These are phyloP conservation scores for Coremacera marginata DNA, from an alignment of 2,888 invertebrate species.

Conservation along the genomic window DNA sequence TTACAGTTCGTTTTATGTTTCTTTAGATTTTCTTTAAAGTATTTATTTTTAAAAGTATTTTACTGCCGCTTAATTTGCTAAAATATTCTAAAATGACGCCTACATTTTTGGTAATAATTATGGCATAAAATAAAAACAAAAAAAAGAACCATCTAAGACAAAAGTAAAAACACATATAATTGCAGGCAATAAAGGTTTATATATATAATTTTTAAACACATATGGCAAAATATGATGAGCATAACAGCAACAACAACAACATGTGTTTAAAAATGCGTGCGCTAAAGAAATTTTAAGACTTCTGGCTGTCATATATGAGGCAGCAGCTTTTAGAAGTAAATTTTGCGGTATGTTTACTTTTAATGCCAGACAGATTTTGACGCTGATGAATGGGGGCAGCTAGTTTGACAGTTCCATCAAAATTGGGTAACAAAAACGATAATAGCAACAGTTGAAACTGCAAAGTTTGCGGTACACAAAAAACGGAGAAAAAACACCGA, in stretches of 20 bases:
- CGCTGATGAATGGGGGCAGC: slow-evolving; percentile 16
- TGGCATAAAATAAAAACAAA: too few relatives aligned
- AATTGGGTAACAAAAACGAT: not conserved
- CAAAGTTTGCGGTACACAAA: not conserved
- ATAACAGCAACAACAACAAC: not conserved
- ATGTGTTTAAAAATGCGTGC: not conserved
- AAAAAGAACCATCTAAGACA: too few relatives aligned
- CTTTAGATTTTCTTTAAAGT: too few relatives aligned
- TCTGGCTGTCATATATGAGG: not conserved
- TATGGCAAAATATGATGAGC: not conserved
- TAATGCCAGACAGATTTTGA: not conserved
- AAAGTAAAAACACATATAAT: too few relatives aligned
- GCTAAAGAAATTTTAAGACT: too few relatives aligned
- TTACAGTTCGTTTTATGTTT: too few relatives aligned
- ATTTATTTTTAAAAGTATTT: too few relatives aligned
- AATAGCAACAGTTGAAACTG: not conserved
- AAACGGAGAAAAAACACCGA: not conserved
- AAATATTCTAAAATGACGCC: too few relatives aligned
- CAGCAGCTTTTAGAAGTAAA: not conserved
- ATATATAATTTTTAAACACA: not conserved
- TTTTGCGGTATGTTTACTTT: not conserved
- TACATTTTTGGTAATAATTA: too few relatives aligned
- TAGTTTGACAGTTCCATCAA: not conserved
- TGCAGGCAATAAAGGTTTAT: too few relatives aligned
- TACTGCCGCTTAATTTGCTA: too few relatives aligned